Percentiles rank a stretch among this genome's conserved stretches.
These are phyloP conservation scores for Ennomos erosarius DNA, from an alignment of 2,888 invertebrate genomes.

Conservation along the genomic window DNA sequence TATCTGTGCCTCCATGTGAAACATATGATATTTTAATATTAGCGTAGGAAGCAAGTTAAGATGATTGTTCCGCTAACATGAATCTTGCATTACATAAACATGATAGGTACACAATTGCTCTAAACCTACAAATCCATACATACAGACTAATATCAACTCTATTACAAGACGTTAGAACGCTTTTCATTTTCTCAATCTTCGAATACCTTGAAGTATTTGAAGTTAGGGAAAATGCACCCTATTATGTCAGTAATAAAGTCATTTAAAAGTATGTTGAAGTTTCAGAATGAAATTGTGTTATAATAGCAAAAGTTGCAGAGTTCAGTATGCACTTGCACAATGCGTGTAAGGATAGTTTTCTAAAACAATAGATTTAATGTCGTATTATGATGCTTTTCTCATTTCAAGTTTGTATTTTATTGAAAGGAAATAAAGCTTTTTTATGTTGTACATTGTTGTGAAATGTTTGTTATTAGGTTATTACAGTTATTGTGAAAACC, in stretches of 20 bases:
- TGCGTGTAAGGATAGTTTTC: slow-evolving; percentile 16
- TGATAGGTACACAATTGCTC: slow-evolving; percentile 7
- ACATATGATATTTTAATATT: no score
- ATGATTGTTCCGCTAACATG: not conserved
- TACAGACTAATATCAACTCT: not conserved
- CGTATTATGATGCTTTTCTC: not conserved
- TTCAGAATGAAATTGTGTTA: slow-evolving; percentile 5
- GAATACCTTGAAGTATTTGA: not conserved
- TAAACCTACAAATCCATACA: slow-evolving; percentile 3
- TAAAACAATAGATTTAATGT: slow-evolving; percentile 20
- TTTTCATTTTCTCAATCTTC: not conserved
- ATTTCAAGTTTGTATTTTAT: not conserved
- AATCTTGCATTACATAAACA: slow-evolving; percentile 7
- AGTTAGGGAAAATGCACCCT: slow-evolving; percentile 1
- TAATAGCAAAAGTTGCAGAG: slow-evolving; percentile 18
- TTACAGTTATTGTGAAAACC: no score
- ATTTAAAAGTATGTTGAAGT: not conserved
- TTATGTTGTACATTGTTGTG: no score
- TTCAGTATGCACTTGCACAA: slow-evolving; percentile 15
- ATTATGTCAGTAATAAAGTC: slow-evolving; percentile 3
- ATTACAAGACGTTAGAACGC: not conserved
- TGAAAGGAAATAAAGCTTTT: no score
- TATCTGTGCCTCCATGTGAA: no score
- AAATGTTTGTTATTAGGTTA: no score
- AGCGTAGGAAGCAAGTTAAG: no score